Base-by-base conservation (phyloP, 2,113 vertebrate genomes). In the Clupea harengus region DNA sequence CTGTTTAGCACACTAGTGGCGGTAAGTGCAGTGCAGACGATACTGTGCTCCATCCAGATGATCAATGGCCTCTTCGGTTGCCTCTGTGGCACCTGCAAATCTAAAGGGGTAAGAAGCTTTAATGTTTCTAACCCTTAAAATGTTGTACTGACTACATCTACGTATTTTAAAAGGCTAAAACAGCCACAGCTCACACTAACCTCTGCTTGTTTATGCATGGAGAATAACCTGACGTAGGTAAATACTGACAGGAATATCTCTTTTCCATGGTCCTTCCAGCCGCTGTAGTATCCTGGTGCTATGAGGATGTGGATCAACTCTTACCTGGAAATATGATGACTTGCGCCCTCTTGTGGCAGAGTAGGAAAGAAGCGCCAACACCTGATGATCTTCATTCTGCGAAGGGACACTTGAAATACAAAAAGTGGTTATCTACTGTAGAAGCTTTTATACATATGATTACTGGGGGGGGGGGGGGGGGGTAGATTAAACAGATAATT, bases 31-130 rank as follows among this genome's bases (percentile, higher is more conserved):
- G 46, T 95, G 75, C 87, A 96, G 92, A 0, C 92, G 44, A 32
- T 95, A 0, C 92, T 96, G 15, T 96, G 95, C 39, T 86, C 60
- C 17, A 4, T 87, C 32, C 95, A 96, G 93, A 92, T 94, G 92
- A 89, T 96, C 91, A 95, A 95, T 1, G 94, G 95, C 6, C 90
- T 96, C 6, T 91, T 94, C 0, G 95, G 95, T 50, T 96, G 95
- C 64, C 64, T 96, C 81, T 96, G 95, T 39, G 95, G 95, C 80
- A 92, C 95, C 67, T 96, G 95, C 88, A 25, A 0, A 0, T 11
- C 88, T 0, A 94, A 95, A 50, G 89, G 50, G 86, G 94, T 96
- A 39, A 89, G 90, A 44, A 15, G 5, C 4, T 2, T 39, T 78
- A 3, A 78, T 13, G 10, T 78, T 78, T 15, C 22, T 44, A 15